phyloP scores from a whole-genome alignment of 2,113 vertebrate genomes.

The Dipodomys stephensi region DNA sequence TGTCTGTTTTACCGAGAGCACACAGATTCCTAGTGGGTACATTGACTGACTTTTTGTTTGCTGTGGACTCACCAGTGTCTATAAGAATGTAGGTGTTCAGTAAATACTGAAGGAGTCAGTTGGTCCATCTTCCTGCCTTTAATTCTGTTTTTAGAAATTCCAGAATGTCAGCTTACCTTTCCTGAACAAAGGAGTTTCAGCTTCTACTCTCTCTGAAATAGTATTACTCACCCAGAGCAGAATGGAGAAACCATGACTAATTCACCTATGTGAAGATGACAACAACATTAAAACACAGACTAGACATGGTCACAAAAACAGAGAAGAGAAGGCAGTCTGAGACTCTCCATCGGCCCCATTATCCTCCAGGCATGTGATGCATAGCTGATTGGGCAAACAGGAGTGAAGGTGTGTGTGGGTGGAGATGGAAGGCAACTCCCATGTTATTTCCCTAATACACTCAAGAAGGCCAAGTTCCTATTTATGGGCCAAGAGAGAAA shows the following conservation, averaged over 20 bases:
- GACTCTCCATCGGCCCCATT: background rate
- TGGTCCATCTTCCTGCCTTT: background rate
- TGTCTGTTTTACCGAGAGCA: background rate
- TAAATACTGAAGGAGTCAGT: background rate
- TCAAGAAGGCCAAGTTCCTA: slow-evolving; percentile 11
- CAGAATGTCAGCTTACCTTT: background rate
- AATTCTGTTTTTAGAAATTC: slow-evolving; percentile 1
- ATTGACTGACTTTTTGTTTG: background rate
- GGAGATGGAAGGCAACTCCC: background rate
- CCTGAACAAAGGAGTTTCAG: background rate
- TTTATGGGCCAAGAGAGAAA: background rate
- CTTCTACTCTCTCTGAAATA: background rate
- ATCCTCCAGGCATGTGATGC: background rate
- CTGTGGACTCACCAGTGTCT: background rate
- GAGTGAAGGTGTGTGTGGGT: background rate
- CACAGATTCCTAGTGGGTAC: background rate
- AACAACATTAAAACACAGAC: background rate
- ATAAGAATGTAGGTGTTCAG: background rate
- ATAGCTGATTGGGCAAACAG: background rate
- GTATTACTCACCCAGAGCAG: background rate
- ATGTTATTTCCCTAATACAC: background rate
- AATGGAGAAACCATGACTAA: background rate
- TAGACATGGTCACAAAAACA: background rate
- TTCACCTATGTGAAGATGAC: background rate
- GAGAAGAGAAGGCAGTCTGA: background rate